These are phyloP conservation scores for Cryptus armator DNA, from an alignment of 2,888 invertebrate species.

Conservation along the genomic window DNA sequence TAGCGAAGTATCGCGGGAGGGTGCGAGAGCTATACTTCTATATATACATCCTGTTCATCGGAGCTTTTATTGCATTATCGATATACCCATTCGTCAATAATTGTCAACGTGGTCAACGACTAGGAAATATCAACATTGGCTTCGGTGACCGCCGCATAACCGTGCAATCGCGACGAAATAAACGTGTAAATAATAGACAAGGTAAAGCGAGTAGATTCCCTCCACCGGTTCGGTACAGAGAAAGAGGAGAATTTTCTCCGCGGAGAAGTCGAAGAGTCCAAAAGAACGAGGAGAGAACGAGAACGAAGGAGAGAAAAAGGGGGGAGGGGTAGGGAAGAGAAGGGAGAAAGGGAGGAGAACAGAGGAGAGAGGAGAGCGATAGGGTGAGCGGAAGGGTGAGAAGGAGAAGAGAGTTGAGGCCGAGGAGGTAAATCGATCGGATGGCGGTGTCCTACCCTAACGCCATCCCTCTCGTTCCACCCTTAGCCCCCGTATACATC, in stretches of 20 bases:
- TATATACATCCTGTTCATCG: background rate
- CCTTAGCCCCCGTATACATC: constrained; percentile 54
- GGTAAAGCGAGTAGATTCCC: background rate
- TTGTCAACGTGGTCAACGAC: background rate
- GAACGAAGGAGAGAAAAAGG: constrained; percentile 44
- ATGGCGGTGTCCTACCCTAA: constrained; percentile 81
- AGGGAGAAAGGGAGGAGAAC: constrained; percentile 59
- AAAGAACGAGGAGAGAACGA: constrained; percentile 49
- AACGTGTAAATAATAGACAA: constrained; percentile 17
- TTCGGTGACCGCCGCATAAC: background rate
- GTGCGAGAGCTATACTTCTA: background rate
- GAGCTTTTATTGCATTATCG: background rate
- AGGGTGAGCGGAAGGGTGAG: constrained; percentile 64
- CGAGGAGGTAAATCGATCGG: constrained; percentile 77
- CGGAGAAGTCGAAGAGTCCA: constrained; percentile 6
- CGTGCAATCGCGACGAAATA: constrained; percentile 5
- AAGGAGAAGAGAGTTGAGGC: constrained; percentile 66
- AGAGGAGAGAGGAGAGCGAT: constrained; percentile 46
- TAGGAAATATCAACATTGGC: background rate
- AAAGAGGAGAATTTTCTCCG: constrained; percentile 18
- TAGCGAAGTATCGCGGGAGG: background rate
- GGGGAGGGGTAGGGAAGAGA: too few relatives aligned
- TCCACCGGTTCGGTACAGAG: background rate
- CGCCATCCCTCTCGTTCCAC: constrained; percentile 69
- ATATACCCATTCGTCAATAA: constrained; percentile 9